Conservation (phyloP, 2,113 vertebrate species). For the Dolichallabes microphthalmus region DNA sequence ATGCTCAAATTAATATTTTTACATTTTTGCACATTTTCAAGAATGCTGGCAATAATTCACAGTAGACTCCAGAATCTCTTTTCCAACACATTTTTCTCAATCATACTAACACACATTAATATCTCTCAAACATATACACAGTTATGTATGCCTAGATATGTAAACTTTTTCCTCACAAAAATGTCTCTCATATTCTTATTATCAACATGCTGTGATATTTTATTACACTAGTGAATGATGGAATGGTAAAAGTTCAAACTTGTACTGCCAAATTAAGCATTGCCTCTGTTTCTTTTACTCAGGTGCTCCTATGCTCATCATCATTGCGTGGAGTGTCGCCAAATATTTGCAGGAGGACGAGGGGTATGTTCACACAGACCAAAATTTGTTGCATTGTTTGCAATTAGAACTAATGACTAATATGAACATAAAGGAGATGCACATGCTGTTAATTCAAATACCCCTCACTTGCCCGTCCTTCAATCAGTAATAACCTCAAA, state of each 20-base stretch:
- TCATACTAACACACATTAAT: not conserved
- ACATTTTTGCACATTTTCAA: not conserved
- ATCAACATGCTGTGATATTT: not conserved
- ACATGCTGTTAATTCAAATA: not conserved
- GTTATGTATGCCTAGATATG: not conserved
- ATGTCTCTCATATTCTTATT: not conserved
- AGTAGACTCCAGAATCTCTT: not conserved
- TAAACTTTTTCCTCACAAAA: constrained; percentile 3
- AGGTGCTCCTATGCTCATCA: constrained; percentile 81
- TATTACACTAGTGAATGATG: not conserved
- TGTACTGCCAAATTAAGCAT: not conserved
- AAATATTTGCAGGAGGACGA: constrained; percentile 84
- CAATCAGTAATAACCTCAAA: not conserved
- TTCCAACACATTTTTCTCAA: not conserved
- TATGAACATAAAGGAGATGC: not conserved
- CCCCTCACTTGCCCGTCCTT: not conserved
- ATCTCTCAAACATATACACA: not conserved
- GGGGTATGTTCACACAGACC: constrained; percentile 73
- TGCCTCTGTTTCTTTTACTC: constrained; percentile 35
- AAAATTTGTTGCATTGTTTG: not conserved
- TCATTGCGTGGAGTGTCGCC: constrained; percentile 78
- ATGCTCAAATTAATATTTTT: not conserved
- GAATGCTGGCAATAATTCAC: not conserved
- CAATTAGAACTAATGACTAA: not conserved
- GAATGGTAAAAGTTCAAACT: not conserved